A percentile compares a stretch with the other conserved stretches of the same genome.
Evolutionary conservation across 2,113 vertebrate species (phyloP).

Genomic region (Poeciliopsis turrubarensis): DNA sequence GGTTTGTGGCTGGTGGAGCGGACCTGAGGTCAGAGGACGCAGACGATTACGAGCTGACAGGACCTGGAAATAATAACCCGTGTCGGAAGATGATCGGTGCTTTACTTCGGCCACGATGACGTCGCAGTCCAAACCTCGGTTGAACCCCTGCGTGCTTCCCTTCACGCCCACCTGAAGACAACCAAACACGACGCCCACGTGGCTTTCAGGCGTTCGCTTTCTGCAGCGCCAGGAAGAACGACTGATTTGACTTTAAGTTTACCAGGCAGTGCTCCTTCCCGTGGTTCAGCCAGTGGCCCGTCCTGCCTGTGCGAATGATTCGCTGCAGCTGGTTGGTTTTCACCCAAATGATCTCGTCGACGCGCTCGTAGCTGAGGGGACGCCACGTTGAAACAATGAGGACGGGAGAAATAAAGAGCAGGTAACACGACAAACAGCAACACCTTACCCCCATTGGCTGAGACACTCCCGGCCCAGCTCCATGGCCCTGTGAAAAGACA

Average conservation of each 20-base stretch:
- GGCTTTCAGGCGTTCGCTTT: background rate
- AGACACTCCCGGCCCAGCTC: conserved; percentile 92
- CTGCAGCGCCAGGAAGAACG: background rate
- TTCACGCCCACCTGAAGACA: conserved; percentile 88
- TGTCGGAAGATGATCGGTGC: background rate
- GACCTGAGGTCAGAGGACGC: conserved; percentile 73
- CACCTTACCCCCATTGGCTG: conserved; percentile 90
- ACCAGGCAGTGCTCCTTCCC: conserved; percentile 95
- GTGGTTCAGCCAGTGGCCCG: conserved; percentile 93
- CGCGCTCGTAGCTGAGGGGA: conserved; percentile 85
- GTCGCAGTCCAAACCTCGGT: conserved; percentile 91
- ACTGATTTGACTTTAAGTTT: background rate
- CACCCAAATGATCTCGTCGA: conserved; percentile 96
- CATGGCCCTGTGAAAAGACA: conserved; percentile 83
- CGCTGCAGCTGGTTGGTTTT: conserved; percentile 95
- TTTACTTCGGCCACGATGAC: conserved; percentile 93
- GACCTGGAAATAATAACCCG: background rate
- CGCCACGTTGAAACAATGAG: fast-evolving
- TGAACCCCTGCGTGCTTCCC: conserved; percentile 93
- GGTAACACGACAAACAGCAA: background rate
- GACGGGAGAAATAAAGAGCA: background rate
- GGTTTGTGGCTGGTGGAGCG: conserved; percentile 95
- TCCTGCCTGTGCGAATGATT: conserved; percentile 91
- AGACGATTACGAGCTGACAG: background rate
- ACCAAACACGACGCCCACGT: background rate